phyloP scores from a whole-genome alignment of 2,797 vertebrate species.

The Phoebastria nigripes region DNA sequence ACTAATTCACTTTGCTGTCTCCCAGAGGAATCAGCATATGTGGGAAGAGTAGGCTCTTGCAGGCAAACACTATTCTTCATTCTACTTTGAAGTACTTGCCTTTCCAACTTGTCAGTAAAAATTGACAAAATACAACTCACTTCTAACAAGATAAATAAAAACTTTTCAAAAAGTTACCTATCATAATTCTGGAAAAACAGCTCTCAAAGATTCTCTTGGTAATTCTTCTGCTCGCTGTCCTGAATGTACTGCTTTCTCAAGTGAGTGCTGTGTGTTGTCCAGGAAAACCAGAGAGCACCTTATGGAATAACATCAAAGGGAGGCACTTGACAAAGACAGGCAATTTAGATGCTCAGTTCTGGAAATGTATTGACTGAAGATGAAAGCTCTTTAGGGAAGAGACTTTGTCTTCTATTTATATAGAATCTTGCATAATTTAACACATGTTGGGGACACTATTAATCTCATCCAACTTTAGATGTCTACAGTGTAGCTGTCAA shows the following conservation, averaged over 20 bases:
- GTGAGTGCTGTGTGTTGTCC: conserved; percentile 17
- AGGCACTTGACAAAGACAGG: conserved; percentile 55
- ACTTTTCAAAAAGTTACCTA: conserved; percentile 12
- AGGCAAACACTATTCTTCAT: not conserved
- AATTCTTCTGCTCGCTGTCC: conserved; percentile 11
- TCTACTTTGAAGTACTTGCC: conserved; percentile 36
- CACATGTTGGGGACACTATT: conserved; percentile 67
- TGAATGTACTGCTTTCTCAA: conserved; percentile 11
- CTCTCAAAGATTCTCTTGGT: not conserved
- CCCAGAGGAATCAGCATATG: not conserved
- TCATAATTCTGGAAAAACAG: not conserved
- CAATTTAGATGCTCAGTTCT: conserved; percentile 63
- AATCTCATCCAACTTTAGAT: conserved; percentile 67
- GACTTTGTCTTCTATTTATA: conserved; percentile 65
- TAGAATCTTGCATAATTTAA: conserved; percentile 66
- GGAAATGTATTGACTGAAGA: conserved; percentile 64
- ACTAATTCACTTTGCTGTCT: conserved; percentile 1
- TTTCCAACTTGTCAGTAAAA: conserved; percentile 28
- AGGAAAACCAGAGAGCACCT: conserved; percentile 53
- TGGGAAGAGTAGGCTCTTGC: not conserved
- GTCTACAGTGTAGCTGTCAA: conserved; percentile 66
- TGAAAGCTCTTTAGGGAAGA: conserved; percentile 65
- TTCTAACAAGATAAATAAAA: conserved; percentile 27
- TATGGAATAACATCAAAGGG: conserved; percentile 61
- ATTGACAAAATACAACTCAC: not conserved